Base-by-base conservation (phyloP, 1,140 invertebrate genomes). In the Spodoptera frugiperda region DNA sequence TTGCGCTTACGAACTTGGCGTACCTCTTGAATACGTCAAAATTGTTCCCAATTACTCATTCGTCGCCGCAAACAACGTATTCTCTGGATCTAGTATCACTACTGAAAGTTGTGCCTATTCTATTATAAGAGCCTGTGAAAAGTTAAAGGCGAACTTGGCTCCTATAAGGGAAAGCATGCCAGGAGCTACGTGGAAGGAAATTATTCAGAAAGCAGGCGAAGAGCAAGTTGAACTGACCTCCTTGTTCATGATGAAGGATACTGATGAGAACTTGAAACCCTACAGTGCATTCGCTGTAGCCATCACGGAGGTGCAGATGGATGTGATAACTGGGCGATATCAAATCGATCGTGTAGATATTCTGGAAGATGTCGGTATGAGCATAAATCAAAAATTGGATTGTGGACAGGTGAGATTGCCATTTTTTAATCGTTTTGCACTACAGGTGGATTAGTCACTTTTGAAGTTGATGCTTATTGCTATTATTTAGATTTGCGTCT, bases 341-440 rank as follows among this genome's bases (percentile, higher is more conserved):
- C 82, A 96, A 73, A 91, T 97, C n/a, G 89, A 90, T 8, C 94
- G 97, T 79, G 95, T 96, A 0, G 97, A 98, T 91, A 93, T 98
- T 65, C 87, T 97, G 51, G 96, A 97, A 89, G 97, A 98, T 87
- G 95, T 95, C 3, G 97, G 90, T 0, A 59, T 89, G 73, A 97
- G 96, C 90, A 89, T 97, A 67, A 98, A 96, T 90, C 97, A 97
- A 11, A 93, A 95, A 81, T 92, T 98, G 39, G 98, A 99, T 91
- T 92, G 98, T 73, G 98, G 98, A 51, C 98, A 99, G 94, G 93
- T 89, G 72, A 82, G 67, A 9, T 67, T 61, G 39, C 3, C 8
- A 12, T 57, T 21, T 25, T 17, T 21, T 57, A 2, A 14, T 30
- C 5, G 0, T 25, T 48, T 8, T 9, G 33, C 33, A 39, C 9